A percentile compares a stretch with the other conserved stretches of the same genome.
Evolutionary conservation across 2,113 vertebrate species (phyloP).

Genomic region (Hemicordylus capensis): DNA sequence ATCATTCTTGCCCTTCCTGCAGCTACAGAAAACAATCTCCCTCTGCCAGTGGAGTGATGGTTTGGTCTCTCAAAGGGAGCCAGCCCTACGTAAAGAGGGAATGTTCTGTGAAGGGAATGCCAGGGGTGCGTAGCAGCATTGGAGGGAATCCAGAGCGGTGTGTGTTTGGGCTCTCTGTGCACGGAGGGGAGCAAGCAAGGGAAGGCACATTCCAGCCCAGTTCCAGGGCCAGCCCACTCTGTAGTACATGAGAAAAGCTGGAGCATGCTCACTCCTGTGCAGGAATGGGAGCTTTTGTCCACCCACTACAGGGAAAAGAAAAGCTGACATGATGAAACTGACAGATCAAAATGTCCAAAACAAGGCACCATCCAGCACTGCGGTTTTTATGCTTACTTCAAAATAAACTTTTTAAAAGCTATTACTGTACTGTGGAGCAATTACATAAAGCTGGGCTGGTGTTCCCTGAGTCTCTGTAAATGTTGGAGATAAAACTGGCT

Average conservation of each 20-base stretch:
- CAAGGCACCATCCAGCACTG: background rate
- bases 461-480: background rate
- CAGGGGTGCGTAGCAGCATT: background rate
- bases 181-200: background rate
- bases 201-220: conserved; percentile 13
- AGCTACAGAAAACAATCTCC: background rate
- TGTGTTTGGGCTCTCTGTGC: background rate
- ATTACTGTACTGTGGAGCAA: background rate
- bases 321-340: background rate
- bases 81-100: background rate
- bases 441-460: background rate
- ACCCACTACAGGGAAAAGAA: background rate
- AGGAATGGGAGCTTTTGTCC: conserved; percentile 7
- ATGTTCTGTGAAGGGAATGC: background rate
- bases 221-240: conserved; percentile 8
- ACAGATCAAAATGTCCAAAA: background rate
- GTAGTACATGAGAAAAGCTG: conserved; percentile 20
- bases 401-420: background rate
- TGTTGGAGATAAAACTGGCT: background rate
- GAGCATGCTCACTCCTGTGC: background rate
- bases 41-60: background rate
- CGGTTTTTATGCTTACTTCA: background rate
- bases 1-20: background rate
- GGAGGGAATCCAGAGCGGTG: background rate
- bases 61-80: background rate